Base-by-base conservation (phyloP, 1,140 invertebrate genomes). In the Trachymyrmex cornetzi region DNA sequence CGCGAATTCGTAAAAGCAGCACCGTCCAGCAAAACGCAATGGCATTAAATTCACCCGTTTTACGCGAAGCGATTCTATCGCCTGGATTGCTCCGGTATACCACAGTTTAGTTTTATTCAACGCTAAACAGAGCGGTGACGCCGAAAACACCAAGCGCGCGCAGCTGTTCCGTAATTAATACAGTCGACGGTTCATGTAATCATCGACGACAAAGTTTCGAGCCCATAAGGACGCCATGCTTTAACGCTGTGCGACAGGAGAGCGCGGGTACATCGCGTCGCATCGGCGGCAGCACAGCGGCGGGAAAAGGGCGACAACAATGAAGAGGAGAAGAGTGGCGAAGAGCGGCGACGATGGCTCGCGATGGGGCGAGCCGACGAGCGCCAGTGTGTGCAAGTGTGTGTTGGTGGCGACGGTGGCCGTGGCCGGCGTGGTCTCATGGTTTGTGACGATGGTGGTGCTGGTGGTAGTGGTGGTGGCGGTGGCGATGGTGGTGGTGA, bases 401-500 rank as follows among this genome's bases (percentile, higher is more conserved):
- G 55, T 63, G 67, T 84, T 53, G 55, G 79, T 75, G 86, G 7
- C 61, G 66, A 53, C 75, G 69, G 53, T 84, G 53, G 84, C 80
- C 50, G 53, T 84, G 53, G 84, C 80, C 50, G 50, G 79, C 34
- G 50, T 71, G 75, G 50, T 90, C 66, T 27, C 34, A 38, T 71
- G 75, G 50, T 90, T 44, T 27, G 50, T 44, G 66, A 55, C 64
- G 74, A 27, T 77, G 71, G 27, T 44, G 80, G 53, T 38, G 12
- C 38, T 7, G 48, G 38, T 44, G 44, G 50, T 72, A 22, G 75
- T 57, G 59, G 59, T 74, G 74, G 59, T 27, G 59, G 4, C 7
- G 59, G 61, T 61, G 22, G 59, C 19, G 85, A 63, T 90, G 89
- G 86, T 87, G 90, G 69, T 92, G 93, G 91, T 88, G 86, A 94